Base-by-base conservation (phyloP, 2,113 vertebrate genomes). In the Anguilla rostrata region DNA sequence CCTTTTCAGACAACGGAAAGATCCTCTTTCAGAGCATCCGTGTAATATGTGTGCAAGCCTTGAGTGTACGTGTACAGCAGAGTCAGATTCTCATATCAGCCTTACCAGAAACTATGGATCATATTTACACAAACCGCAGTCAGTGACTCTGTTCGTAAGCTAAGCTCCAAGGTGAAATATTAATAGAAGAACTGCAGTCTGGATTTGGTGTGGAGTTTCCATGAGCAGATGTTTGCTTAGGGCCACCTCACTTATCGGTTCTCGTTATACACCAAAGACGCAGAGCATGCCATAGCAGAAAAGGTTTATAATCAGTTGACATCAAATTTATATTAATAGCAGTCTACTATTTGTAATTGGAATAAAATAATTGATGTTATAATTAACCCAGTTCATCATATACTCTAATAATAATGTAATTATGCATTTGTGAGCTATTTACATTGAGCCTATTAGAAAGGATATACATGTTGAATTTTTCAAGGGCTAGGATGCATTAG, bases 331-430 rank as follows among this genome's bases (percentile, higher is more conserved):
- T 53, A 53, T 53, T 11, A 53, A 53, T 53, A 53, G 8, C 12
- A 53, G 49, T 39, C 39, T 80, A 18, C 39, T 39, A 14, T 80
- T 78, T 29, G 15, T n/a, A 78, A 11, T 53, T 53, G 0, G 49
- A 12, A 53, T 53, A 53, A 53, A 9, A 46, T 5, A 46, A 11
- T 53, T 9, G 1, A 53, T 53, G 49, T 53, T 53, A 11, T 53
- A 53, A 53, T 53, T 53, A 53, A 53, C 49, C 49, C 12, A 53
- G 49, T 53, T 53, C 7, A 53, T 94, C 91, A 90, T 90, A 93
- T 92, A 91, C 91, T 89, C 26, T 66, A 66, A 66, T 90, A 93
- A 53, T 53, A 53, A 53, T 53, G 7, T 94, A 90, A 92, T 92
- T 93, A 89, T 83, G 83, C 49, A 53, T 53, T 53, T 53, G 49